Base-by-base conservation (phyloP, 2,113 vertebrate genomes). In the Melanerpes formicivorus region DNA sequence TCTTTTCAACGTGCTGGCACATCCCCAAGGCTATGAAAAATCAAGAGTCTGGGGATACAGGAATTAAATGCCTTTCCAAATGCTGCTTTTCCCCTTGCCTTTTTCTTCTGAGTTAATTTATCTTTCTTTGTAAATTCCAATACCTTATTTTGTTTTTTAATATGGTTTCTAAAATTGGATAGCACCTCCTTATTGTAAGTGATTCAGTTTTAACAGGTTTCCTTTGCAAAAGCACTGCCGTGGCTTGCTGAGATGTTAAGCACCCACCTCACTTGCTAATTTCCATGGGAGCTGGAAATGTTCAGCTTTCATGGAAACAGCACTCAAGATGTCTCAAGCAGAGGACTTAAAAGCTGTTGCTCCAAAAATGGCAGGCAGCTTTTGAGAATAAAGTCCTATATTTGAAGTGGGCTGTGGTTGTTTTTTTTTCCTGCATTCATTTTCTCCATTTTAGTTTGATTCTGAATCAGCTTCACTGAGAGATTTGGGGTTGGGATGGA, bases 11-110 rank as follows among this genome's bases (percentile, higher is more conserved):
- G 30, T 78, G 40, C 89, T 96, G 95, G 84, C 84, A 91, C 67
- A 46, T 90, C 91, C 95, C 85, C 93, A 91, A 58, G 91, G 91
- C 89, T 85, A 83, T 92, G 78, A 93, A 90, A 92, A 93, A 92
- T 71, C 3, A 0, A 37, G 82, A 90, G 55, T 90, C 83, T 84
- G 86, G 59, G 66, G 34, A 90, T 88, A 74, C 63, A 81, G 77
- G 71, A 92, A 90, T 91, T 55, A 80, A 88, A 83, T 80, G 30
- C n/a, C 11, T 83, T 95, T 93, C 62, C 44, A 75, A 85, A 67
- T 67, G 77, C 58, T 78, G 17, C 27, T 77, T 95, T n/a, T 15
- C 23, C 4, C n/a, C 48, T 50, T 21, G 18, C 8, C 17, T 69
- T 42, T 81, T 78, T 89, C 34, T 85, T 85, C 55, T 30, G 34